Evolutionary conservation across 2,797 vertebrate genomes (phyloP).

Genomic region (Sciurus carolinensis): DNA sequence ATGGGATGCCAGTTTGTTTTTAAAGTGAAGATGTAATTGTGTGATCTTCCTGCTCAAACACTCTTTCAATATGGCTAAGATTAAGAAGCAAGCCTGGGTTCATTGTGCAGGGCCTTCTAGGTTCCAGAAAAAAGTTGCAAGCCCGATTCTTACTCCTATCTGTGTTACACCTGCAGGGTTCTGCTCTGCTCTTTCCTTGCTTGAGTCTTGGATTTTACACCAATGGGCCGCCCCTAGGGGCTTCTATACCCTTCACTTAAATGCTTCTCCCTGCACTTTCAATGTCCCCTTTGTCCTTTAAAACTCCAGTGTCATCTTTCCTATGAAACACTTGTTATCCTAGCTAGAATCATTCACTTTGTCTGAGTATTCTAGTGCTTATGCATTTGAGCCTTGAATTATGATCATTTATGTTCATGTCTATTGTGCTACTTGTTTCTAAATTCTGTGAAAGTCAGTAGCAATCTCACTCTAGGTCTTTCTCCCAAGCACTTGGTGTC

Average conservation of each 20-base stretch:
- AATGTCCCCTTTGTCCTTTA: not conserved
- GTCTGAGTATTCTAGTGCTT: not conserved
- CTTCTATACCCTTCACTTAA: not conserved
- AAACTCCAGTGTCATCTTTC: not conserved
- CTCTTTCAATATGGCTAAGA: not conserved
- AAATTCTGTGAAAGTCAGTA: not conserved
- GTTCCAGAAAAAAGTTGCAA: not conserved
- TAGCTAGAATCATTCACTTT: not conserved
- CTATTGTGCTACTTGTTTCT: slow-evolving; percentile 9
- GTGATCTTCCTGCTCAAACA: slow-evolving; percentile 3
- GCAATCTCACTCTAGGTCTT: not conserved
- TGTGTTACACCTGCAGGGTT: not conserved
- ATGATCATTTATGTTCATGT: not conserved
- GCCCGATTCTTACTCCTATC: not conserved
- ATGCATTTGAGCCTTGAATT: not conserved
- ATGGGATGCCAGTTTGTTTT: not conserved
- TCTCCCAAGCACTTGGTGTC: not conserved
- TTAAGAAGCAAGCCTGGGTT: not conserved
- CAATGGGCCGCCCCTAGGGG: not conserved
- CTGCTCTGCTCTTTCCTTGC: not conserved
- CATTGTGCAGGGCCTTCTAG: not conserved
- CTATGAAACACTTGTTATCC: not conserved
- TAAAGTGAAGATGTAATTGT: slow-evolving; percentile 16
- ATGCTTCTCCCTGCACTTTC: not conserved
- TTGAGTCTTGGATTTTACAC: not conserved